phyloP scores from a whole-genome alignment of 2,888 invertebrate genomes.

The Dyspetes luteomarginatus region DNA sequence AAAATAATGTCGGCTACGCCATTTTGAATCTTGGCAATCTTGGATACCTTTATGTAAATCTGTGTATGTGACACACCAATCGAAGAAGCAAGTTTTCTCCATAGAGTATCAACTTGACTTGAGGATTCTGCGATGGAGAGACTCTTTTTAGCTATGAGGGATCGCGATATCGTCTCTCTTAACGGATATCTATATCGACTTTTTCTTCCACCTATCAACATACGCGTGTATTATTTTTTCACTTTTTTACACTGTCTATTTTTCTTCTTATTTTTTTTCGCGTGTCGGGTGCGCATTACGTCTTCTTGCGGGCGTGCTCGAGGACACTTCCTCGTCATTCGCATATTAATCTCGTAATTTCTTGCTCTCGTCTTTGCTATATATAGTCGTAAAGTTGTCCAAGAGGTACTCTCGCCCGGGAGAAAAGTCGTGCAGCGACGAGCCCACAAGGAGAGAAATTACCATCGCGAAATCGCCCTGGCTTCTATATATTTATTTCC shows the following conservation, averaged over 20 bases:
- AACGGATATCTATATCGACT: constrained; percentile 40
- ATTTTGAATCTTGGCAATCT: constrained; percentile 26
- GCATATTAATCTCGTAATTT: constrained; percentile 14
- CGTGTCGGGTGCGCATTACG: not conserved
- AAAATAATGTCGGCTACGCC: constrained; percentile 10
- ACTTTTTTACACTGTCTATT: not conserved
- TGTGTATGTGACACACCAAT: not conserved
- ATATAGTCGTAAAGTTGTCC: constrained; percentile 12
- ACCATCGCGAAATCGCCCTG: constrained; percentile 41
- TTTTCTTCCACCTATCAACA: not conserved
- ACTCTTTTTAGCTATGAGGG: constrained; percentile 14
- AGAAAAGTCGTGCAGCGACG: constrained; percentile 21
- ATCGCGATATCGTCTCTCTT: constrained; percentile 5
- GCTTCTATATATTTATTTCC: constrained; percentile 55
- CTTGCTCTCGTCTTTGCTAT: not conserved
- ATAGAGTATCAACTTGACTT: not conserved
- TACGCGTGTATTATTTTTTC: not conserved
- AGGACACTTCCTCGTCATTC: constrained; percentile 48
- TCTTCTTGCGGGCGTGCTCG: constrained; percentile 12
- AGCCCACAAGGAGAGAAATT: constrained; percentile 35
- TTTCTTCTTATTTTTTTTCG: constrained; percentile 9
- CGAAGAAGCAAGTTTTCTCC: constrained; percentile 26
- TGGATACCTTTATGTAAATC: not conserved
- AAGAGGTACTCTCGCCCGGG: not conserved
- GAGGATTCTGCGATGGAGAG: not conserved